phyloP scores from a whole-genome alignment of 2,888 invertebrate species.

The Hybos culiciformis region DNA sequence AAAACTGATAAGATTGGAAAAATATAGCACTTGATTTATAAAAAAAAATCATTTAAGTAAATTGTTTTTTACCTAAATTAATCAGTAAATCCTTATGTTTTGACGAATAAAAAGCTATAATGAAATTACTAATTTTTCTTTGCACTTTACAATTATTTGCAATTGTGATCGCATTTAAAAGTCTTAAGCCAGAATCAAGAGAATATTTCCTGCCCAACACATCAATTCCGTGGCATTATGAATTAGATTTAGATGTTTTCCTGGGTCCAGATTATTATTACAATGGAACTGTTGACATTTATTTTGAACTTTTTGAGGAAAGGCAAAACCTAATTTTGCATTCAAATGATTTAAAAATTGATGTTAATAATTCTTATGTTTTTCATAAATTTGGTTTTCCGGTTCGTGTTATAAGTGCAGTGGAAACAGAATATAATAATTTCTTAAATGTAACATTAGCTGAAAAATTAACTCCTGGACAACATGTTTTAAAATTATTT shows the following conservation, averaged over 20 bases:
- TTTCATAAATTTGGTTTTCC: no score
- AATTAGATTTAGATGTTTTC: background rate
- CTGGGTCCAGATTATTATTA: background rate
- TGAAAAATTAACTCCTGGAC: background rate
- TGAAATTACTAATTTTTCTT: no score
- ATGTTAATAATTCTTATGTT: background rate
- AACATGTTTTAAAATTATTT: background rate
- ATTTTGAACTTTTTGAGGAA: background rate
- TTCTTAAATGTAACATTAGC: background rate
- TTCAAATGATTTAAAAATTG: slow-evolving; percentile 1
- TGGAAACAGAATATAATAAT: background rate
- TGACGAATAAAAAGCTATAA: no score
- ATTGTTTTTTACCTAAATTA: no score
- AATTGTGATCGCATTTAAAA: no score
- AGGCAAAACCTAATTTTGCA: slow-evolving; percentile 2
- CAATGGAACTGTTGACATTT: slow-evolving; percentile 3
- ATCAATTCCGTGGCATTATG: slow-evolving; percentile 2
- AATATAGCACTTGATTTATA: no score
- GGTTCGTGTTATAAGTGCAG: background rate
- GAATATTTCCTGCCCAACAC: slow-evolving; percentile 7
- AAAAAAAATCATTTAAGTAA: no score
- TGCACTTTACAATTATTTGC: no score
- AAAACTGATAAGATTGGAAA: no score
- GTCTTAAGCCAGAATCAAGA: no score
- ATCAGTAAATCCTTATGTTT: no score